These are phyloP conservation scores for Phrynocephalus forsythii DNA, from an alignment of 2,797 vertebrate genomes.

Conservation along the genomic window DNA sequence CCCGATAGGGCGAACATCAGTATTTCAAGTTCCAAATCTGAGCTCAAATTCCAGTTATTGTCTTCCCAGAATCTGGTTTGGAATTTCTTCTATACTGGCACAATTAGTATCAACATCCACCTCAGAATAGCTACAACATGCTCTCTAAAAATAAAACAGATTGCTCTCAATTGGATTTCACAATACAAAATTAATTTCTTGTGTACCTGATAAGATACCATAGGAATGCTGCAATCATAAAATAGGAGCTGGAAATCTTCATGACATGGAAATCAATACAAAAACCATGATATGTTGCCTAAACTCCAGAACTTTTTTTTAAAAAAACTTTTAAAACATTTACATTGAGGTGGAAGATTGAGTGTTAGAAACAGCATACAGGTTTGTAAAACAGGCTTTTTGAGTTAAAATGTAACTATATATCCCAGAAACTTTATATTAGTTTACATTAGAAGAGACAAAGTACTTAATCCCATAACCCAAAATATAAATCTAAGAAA, in stretches of 20 bases:
- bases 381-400: constrained; percentile 54
- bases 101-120: constrained; percentile 36
- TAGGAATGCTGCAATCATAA: constrained; percentile 48
- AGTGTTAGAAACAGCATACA: constrained; percentile 53
- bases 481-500: constrained; percentile 61
- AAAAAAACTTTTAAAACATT: constrained; percentile 58
- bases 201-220: not conserved
- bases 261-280: constrained; percentile 55
- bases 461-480: constrained; percentile 64
- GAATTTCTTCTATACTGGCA: not conserved
- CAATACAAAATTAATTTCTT: constrained; percentile 27
- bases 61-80: not conserved
- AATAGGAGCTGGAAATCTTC: constrained; percentile 26
- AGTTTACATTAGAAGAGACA: constrained; percentile 68
- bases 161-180: constrained; percentile 54
- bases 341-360: constrained; percentile 45
- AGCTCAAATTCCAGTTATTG: not conserved
- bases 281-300: constrained; percentile 56
- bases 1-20: not conserved
- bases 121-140: constrained; percentile 16
- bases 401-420: constrained; percentile 53
- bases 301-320: constrained; percentile 60
- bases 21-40: not conserved
- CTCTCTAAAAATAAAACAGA: constrained; percentile 52
- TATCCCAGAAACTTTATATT: constrained; percentile 53